Conservation (phyloP, 2,888 invertebrate species). For the Hemicrepidius hirtus region DNA sequence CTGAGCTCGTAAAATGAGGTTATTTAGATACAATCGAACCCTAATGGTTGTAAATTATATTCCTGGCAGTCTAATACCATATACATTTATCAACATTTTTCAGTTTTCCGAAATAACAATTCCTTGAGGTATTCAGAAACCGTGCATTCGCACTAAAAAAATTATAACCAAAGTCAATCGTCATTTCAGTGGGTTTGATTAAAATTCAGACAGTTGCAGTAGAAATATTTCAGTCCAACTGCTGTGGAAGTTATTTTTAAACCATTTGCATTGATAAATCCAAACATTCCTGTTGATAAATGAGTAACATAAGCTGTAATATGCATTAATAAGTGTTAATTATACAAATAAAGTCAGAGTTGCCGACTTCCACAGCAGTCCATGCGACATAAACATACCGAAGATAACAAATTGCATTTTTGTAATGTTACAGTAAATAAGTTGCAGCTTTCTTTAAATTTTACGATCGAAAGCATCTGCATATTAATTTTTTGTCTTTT, state of each 20-base stretch:
- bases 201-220: too few species aligned
- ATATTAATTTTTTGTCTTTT: neutral
- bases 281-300: slow-evolving; percentile 11
- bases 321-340: slow-evolving; percentile 30
- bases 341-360: slow-evolving; percentile 26
- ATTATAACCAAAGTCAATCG: too few species aligned
- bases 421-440: neutral
- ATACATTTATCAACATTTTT: too few species aligned
- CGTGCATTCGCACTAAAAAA: too few species aligned
- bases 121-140: too few species aligned
- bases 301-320: slow-evolving; percentile 10
- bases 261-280: slow-evolving; percentile 7
- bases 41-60: too few species aligned
- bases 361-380: slow-evolving; percentile 10
- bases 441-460: neutral
- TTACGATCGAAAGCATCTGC: slow-evolving; percentile 2
- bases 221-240: too few species aligned
- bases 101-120: too few species aligned
- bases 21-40: neutral
- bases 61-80: too few species aligned
- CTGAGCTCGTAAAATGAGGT: neutral
- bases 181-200: too few species aligned
- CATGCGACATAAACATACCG: slow-evolving; percentile 14
- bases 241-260: too few species aligned
- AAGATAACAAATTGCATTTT: neutral